Evolutionary conservation across 1,140 invertebrate species (phyloP).

Genomic region (Zaprionus ornatus): DNA sequence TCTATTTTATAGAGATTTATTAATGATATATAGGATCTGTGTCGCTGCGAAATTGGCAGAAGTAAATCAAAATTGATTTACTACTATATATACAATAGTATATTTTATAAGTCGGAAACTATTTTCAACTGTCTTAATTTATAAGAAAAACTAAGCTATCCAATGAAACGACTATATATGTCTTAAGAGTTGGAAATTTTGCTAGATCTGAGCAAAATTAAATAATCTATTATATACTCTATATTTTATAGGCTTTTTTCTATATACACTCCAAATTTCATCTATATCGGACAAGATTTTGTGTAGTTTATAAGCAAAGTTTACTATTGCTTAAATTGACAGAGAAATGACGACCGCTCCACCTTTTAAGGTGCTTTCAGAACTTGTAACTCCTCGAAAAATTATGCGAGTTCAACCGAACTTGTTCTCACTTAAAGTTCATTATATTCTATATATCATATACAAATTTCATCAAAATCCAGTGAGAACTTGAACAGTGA

Average conservation of each 20-base stretch:
- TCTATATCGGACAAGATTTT: not conserved
- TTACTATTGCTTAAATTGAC: too few relatives aligned
- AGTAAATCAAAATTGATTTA: not conserved
- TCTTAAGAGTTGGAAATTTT: too few relatives aligned
- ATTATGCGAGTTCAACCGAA: not conserved
- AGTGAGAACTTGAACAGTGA: not conserved
- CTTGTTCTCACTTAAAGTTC: not conserved
- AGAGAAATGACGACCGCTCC: too few relatives aligned
- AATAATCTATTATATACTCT: too few relatives aligned
- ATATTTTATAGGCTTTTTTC: not conserved
- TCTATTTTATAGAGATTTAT: not conserved
- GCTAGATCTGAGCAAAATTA: too few relatives aligned
- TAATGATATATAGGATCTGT: conserved; percentile 7
- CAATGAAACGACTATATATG: too few relatives aligned
- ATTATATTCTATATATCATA: not conserved
- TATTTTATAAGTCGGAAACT: too few relatives aligned
- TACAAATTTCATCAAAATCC: not conserved
- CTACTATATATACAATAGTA: too few relatives aligned
- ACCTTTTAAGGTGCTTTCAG: not conserved
- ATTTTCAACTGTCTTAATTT: too few relatives aligned
- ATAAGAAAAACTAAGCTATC: too few relatives aligned
- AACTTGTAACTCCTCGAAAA: fast-evolving
- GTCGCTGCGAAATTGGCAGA: not conserved
- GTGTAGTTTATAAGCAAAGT: not conserved
- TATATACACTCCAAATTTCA: not conserved